These are phyloP conservation scores for Herminia tarsipennalis DNA, from an alignment of 2,888 invertebrate genomes.

Conservation along the genomic window DNA sequence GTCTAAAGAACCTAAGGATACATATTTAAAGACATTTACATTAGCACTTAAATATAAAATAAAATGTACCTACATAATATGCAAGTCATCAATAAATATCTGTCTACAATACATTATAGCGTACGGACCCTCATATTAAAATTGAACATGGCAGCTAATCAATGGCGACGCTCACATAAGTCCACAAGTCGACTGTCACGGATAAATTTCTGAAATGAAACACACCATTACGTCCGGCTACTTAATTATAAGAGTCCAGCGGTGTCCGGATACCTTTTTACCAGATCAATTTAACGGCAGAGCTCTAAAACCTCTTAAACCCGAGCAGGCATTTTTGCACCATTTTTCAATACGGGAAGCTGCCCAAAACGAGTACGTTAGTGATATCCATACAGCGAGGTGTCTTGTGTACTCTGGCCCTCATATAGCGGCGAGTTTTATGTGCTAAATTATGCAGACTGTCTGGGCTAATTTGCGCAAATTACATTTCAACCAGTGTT, in stretches of 20 bases:
- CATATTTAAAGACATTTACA: too few relatives aligned
- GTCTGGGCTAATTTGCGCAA: constrained; percentile 59
- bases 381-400: too few relatives aligned
- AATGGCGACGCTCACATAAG: constrained; percentile 29
- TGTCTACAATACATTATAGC: constrained; percentile 1
- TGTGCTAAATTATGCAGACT: constrained; percentile 62
- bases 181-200: constrained; percentile 28
- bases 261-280: too few relatives aligned
- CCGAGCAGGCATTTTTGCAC: too few relatives aligned
- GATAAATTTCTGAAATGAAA: constrained; percentile 34
- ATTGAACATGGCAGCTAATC: constrained; percentile 27
- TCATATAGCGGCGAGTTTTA: constrained; percentile 50
- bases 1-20: too few relatives aligned
- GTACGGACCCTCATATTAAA: constrained; percentile 14
- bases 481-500: constrained; percentile 51
- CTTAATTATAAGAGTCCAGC: constrained; percentile 38
- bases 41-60: constrained; percentile 10
- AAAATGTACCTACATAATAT: constrained; percentile 18
- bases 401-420: too few relatives aligned
- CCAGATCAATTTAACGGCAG: too few relatives aligned
- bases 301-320: too few relatives aligned
- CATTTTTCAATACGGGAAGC: too few relatives aligned
- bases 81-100: constrained; percentile 1
- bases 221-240: constrained; percentile 36
- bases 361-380: too few relatives aligned